Conservation (phyloP, 2,888 invertebrate genomes). For the Allophyes oxyacanthae region DNA sequence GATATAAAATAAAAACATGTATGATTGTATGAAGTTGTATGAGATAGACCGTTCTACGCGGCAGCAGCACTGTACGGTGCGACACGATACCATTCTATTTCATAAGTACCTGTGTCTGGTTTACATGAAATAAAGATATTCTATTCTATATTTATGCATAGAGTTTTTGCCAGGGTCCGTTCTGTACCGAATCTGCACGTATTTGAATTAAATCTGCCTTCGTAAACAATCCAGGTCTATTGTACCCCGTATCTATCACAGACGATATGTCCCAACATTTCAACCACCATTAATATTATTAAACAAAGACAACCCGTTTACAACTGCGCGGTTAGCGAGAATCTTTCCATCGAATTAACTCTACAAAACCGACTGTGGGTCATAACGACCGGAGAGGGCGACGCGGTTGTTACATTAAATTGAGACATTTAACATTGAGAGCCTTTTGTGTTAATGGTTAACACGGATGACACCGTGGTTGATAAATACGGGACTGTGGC, state of each 20-base stretch:
- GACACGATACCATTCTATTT: too few relatives aligned
- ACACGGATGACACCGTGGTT: conserved; percentile 63
- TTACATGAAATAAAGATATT: too few relatives aligned
- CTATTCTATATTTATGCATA: too few relatives aligned
- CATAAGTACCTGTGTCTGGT: too few relatives aligned
- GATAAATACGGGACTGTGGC: conserved; percentile 61
- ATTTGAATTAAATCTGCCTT: conserved; percentile 44
- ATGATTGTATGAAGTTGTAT: too few relatives aligned
- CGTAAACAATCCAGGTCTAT: conserved; percentile 35
- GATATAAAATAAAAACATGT: too few relatives aligned
- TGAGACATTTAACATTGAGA: conserved; percentile 81
- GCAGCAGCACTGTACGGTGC: too few relatives aligned
- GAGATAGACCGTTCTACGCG: too few relatives aligned
- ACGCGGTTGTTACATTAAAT: conserved; percentile 78
- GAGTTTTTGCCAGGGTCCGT: too few relatives aligned
- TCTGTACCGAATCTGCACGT: conserved; percentile 20
- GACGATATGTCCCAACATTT: conserved; percentile 58
- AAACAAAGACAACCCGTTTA: conserved; percentile 68
- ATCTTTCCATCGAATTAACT: conserved; percentile 85
- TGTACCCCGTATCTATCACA: conserved; percentile 48
- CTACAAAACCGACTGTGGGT: conserved; percentile 74
- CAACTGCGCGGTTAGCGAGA: conserved; percentile 69
- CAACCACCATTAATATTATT: conserved; percentile 57
- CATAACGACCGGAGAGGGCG: conserved; percentile 73
- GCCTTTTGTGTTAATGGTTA: conserved; percentile 72